Percentiles rank a stretch among this genome's conserved stretches.
Evolutionary conservation across 2,797 vertebrate genomes (phyloP).

Genomic region (Enteromius fasciolatus): DNA sequence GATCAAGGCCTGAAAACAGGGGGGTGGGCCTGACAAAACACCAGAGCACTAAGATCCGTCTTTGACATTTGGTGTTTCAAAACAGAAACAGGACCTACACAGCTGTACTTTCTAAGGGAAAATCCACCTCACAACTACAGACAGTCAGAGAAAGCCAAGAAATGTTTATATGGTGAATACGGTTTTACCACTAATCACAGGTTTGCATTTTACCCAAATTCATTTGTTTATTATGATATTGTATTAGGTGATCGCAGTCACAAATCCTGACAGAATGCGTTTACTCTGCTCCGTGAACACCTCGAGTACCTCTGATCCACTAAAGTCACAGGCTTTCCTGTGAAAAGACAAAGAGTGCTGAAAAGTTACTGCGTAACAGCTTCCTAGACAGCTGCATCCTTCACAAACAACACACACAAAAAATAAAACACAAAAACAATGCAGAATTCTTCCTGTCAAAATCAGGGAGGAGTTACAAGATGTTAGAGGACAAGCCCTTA

Average conservation of each 20-base stretch:
- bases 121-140: not conserved
- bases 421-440: constrained; percentile 25
- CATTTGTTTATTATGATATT: not conserved
- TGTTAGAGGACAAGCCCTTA: constrained; percentile 16
- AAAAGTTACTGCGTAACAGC: constrained; percentile 14
- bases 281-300: not conserved
- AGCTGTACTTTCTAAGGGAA: constrained; percentile 15
- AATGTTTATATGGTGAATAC: not conserved
- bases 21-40: not conserved
- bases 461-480: constrained; percentile 30
- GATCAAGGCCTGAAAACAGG: not conserved
- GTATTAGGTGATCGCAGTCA: not conserved
- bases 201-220: not conserved
- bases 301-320: constrained; percentile 24
- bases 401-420: constrained; percentile 22
- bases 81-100: constrained; percentile 5
- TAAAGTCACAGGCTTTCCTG: constrained; percentile 33
- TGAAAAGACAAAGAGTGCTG: constrained; percentile 24
- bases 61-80: constrained; percentile 12
- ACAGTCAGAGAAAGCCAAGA: not conserved
- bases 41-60: not conserved
- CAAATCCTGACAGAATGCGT: constrained; percentile 1
- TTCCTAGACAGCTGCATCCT: constrained; percentile 54
- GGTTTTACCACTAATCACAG: not conserved
- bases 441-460: constrained; percentile 28